A percentile compares a stretch with the other conserved stretches of the same genome.
These are phyloP conservation scores for Mactromeris polynyma DNA, from an alignment of 2,888 invertebrate species.

Conservation along the genomic window DNA sequence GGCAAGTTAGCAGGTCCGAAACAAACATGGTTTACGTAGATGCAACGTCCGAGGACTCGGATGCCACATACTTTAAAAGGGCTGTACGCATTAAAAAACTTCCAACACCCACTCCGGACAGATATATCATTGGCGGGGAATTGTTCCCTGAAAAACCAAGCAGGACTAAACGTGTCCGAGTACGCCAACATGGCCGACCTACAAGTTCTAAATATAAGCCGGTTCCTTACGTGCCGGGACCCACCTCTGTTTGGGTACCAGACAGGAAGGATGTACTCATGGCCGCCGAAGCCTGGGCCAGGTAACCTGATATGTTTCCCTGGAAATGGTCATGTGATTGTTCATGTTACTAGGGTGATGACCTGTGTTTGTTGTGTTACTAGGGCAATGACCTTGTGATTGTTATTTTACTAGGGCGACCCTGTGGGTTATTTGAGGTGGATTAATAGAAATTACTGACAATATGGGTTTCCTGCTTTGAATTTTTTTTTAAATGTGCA, in stretches of 20 bases:
- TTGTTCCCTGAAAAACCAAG: slow-evolving; percentile 47
- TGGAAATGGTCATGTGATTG: slow-evolving; percentile 60
- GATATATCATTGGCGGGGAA: slow-evolving; percentile 58
- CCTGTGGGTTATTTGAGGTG: background rate
- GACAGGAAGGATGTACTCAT: slow-evolving; percentile 65
- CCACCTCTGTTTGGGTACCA: slow-evolving; percentile 62
- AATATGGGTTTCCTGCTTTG: too few relatives aligned
- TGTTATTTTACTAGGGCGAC: background rate
- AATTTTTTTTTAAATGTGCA: background rate
- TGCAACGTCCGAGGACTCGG: slow-evolving; percentile 41
- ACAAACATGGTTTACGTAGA: slow-evolving; percentile 45
- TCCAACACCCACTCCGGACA: slow-evolving; percentile 63
- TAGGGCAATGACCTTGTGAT: slow-evolving; percentile 18
- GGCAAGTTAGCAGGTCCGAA: slow-evolving; percentile 32
- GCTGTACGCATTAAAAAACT: slow-evolving; percentile 60
- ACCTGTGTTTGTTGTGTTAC: slow-evolving; percentile 21
- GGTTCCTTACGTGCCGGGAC: slow-evolving; percentile 63
- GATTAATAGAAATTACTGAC: too few relatives aligned
- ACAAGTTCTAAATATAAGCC: slow-evolving; percentile 46
- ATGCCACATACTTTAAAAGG: slow-evolving; percentile 52
- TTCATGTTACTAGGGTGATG: slow-evolving; percentile 57
- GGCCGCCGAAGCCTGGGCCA: slow-evolving; percentile 66
- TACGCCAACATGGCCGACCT: slow-evolving; percentile 57
- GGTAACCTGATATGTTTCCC: slow-evolving; percentile 56
- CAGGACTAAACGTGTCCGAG: slow-evolving; percentile 61